Percentiles rank a stretch among this genome's conserved stretches.
Evolutionary conservation across 2,888 invertebrate genomes (phyloP).

Genomic region (Nysson spinosus): DNA sequence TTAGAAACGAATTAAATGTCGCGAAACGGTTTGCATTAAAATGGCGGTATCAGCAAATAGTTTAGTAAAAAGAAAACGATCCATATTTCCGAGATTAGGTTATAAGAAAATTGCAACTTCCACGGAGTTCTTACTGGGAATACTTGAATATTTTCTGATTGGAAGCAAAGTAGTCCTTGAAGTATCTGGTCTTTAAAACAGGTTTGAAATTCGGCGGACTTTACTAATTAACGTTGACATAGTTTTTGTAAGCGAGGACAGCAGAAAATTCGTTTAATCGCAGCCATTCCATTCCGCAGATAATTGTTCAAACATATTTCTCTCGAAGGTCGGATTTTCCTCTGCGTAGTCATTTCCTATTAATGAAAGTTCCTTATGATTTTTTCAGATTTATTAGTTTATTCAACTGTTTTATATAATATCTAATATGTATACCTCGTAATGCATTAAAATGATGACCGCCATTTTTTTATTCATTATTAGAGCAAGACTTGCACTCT

Average conservation of each 20-base stretch:
- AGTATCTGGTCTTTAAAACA: constrained; percentile 21
- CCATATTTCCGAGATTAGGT: not conserved
- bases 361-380: constrained; percentile 27
- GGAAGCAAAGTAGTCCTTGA: constrained; percentile 11
- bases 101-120: constrained; percentile 10
- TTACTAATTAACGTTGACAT: constrained; percentile 48
- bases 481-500: too few relatives aligned
- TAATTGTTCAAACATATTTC: constrained; percentile 46
- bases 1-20: too few relatives aligned
- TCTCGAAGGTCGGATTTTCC: constrained; percentile 28
- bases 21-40: constrained; percentile 19
- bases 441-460: too few relatives aligned
- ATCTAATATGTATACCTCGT: too few relatives aligned
- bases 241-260: constrained; percentile 36
- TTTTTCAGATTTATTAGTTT: too few relatives aligned
- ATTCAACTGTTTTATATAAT: too few relatives aligned
- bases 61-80: constrained; percentile 6
- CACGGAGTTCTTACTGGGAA: constrained; percentile 18
- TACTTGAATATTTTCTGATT: constrained; percentile 21
- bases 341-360: constrained; percentile 16
- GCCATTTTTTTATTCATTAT: too few relatives aligned
- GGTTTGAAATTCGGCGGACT: constrained; percentile 47
- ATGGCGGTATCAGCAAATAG: constrained; percentile 17
- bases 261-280: constrained; percentile 43
- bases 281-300: constrained; percentile 40